Conservation (phyloP, 2,888 invertebrate genomes). For the Griposia aprilina region DNA sequence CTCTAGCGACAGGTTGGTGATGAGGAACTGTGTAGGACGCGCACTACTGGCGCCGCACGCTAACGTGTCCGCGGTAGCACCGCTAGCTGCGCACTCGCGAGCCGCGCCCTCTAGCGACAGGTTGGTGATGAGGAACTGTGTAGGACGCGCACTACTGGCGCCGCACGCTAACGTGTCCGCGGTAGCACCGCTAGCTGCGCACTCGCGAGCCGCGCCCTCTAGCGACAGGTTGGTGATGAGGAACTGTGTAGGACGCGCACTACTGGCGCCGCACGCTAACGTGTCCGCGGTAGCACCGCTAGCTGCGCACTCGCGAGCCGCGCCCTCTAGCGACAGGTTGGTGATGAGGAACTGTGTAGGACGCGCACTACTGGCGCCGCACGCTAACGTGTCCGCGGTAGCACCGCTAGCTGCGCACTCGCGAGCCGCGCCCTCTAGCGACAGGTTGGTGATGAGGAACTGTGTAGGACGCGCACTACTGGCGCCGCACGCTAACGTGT, state of each 20-base stretch:
- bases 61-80: conserved; percentile 73
- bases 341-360: too few species aligned
- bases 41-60: conserved; percentile 81
- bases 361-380: conserved; percentile 1
- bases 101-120: conserved; percentile 68
- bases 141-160: conserved; percentile 75
- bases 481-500: too few species aligned
- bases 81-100: conserved; percentile 70
- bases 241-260: too few species aligned
- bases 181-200: conserved; percentile 69
- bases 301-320: too few species aligned
- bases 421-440: too few species aligned
- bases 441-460: too few species aligned
- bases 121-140: too few species aligned
- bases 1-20: conserved; percentile 71
- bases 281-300: too few species aligned
- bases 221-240: conserved; percentile 74
- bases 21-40: conserved; percentile 61
- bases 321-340: too few species aligned
- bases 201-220: conserved; percentile 63
- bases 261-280: too few species aligned
- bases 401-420: background rate
- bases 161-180: conserved; percentile 80
- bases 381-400: background rate
- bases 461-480: too few species aligned